Evolutionary conservation across 2,888 invertebrate genomes (phyloP).

Genomic region (Pimpla rufipes): DNA sequence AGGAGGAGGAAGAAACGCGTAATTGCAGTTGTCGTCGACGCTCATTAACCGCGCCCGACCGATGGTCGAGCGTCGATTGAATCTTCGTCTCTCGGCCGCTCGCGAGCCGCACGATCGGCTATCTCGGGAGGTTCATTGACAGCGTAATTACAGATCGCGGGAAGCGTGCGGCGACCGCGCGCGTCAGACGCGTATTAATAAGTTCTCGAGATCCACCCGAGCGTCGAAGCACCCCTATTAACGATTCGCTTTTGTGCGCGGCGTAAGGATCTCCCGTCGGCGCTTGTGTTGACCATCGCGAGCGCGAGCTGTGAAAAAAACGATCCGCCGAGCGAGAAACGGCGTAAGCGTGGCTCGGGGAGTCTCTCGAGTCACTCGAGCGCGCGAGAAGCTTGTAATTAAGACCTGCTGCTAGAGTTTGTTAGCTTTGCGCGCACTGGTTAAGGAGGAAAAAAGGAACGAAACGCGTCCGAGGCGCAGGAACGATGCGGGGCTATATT

Average conservation of each 20-base stretch:
- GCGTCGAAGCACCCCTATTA: constrained; percentile 73
- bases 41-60: constrained; percentile 13
- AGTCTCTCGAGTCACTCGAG: constrained; percentile 74
- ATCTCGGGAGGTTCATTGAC: constrained; percentile 51
- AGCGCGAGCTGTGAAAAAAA: constrained; percentile 23
- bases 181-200: constrained; percentile 52
- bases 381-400: constrained; percentile 56
- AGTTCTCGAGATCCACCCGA: constrained; percentile 48
- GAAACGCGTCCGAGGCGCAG: too few species aligned
- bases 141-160: constrained; percentile 58
- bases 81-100: constrained; percentile 40
- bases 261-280: constrained; percentile 70
- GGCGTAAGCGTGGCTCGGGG: constrained; percentile 67
- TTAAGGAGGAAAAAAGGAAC: constrained; percentile 11
- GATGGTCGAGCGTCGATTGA: constrained; percentile 35
- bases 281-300: background rate
- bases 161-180: constrained; percentile 33
- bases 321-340: constrained; percentile 39
- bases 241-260: constrained; percentile 75
- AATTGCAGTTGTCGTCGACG: constrained; percentile 14
- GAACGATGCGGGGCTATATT: background rate
- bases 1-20: background rate
- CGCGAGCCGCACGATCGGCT: constrained; percentile 50
- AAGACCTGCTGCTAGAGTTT: constrained; percentile 53
- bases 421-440: constrained; percentile 47